Evolutionary conservation across 2,888 invertebrate species (phyloP), one percentile per base, ranked within the genome.

Genomic region (Thumatha senex): DNA sequence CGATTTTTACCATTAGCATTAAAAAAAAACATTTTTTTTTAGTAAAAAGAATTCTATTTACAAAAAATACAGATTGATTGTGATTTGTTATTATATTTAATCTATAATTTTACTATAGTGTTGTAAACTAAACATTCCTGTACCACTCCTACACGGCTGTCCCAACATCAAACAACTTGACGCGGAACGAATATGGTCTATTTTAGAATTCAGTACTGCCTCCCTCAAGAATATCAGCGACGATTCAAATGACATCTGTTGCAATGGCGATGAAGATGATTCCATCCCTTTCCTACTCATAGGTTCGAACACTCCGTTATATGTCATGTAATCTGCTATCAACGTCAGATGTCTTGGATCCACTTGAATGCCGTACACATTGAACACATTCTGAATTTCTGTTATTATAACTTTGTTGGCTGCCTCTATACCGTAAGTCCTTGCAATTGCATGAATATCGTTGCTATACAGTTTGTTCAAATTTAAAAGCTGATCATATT

Each of bases 211-310:
- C 77, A 94, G 82, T 0, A 96, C 94, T 0, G 98, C 96, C 48
- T 94, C 95, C 69, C 94, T 95, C 59, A 99, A 88, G 80, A 98
- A 99, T 62, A 94, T 94, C 56, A 98, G 89, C 2, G 98, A 96
- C 0, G 98, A 97, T 82, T 99, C 99, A 78, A 99, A 99, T 0
- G 97, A 98, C 97, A 99, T 99, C 86, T 99, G 98, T 81, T 99
- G 99, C 13, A 99, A 84, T 0, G 99, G 98, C 0, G 99, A 99
- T 0, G 97, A 93, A n/a, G 96, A 96, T 43, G 95, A 94, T 67
- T 96, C 96, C 95, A 99, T 97, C 8, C 98, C 98, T 68, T 94
- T 94, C 18, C 99, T 93, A 79, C 96, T 99, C 84, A 99, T 94
- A 0, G 99, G 96, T 72, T 96, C 95, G 76, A 96, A 98, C 0